phyloP scores from a whole-genome alignment of 2,113 vertebrate species.

The Paralichthys olivaceus region DNA sequence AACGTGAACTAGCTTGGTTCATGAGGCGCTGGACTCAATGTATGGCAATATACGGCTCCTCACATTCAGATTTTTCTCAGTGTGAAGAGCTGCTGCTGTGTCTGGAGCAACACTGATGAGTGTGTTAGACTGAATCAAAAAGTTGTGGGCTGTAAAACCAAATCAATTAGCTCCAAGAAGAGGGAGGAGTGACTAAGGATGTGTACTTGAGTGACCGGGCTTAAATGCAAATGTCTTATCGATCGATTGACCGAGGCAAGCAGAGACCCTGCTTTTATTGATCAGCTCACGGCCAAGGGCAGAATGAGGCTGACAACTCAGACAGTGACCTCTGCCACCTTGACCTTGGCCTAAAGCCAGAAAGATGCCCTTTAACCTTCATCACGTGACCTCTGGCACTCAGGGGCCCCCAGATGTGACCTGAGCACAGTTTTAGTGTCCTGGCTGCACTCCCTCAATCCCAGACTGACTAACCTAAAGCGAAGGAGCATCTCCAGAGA shows the following conservation, averaged over 20 bases:
- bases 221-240: constrained; percentile 76
- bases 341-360: constrained; percentile 89
- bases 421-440: constrained; percentile 25
- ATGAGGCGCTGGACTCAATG: no score
- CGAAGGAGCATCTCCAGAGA: constrained; percentile 52
- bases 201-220: constrained; percentile 27
- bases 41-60: no score
- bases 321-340: constrained; percentile 86
- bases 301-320: constrained; percentile 84
- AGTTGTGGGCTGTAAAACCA: neutral
- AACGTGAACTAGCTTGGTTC: no score
- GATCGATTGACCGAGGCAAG: constrained; percentile 77
- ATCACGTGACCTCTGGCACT: constrained; percentile 59
- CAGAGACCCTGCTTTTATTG: constrained; percentile 86
- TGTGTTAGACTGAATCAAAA: neutral
- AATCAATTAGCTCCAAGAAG: neutral
- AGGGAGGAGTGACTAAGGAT: neutral
- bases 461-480: constrained; percentile 16
- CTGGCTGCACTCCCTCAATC: constrained; percentile 6
- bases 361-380: constrained; percentile 82
- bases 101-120: neutral
- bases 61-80: neutral
- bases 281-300: constrained; percentile 90
- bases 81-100: neutral
- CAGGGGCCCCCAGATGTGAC: constrained; percentile 54